Evolutionary conservation across 1,140 invertebrate genomes (phyloP).

Genomic region (Hypsibius dujardini): DNA sequence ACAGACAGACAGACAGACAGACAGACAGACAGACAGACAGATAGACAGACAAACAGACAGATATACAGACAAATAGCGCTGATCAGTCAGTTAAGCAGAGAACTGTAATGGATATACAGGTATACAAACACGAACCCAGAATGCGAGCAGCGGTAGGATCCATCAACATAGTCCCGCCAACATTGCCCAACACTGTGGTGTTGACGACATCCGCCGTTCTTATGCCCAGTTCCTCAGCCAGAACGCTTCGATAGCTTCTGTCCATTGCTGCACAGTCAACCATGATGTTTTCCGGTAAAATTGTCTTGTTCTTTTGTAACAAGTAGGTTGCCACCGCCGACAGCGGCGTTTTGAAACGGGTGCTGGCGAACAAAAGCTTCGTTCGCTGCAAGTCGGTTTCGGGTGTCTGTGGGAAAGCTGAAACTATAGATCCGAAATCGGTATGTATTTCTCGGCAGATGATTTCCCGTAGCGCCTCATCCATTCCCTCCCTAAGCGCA

Average conservation of each 20-base stretch:
- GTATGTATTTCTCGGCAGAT: not conserved
- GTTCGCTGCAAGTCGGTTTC: not conserved
- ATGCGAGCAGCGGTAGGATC: not conserved
- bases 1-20: no score
- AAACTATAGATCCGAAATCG: not conserved
- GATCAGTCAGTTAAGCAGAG: no score
- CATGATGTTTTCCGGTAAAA: not conserved
- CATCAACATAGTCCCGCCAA: conserved; percentile 6
- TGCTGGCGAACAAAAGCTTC: conserved; percentile 7
- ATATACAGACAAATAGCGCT: no score
- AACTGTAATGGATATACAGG: no score
- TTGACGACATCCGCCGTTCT: not conserved
- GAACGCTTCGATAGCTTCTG: not conserved
- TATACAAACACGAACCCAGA: not conserved
- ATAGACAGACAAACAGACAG: no score
- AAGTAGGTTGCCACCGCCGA: not conserved
- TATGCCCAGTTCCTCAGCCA: not conserved
- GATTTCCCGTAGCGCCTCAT: not conserved
- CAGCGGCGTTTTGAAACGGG: conserved; percentile 9
- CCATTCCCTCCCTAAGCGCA: not conserved
- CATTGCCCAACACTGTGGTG: not conserved
- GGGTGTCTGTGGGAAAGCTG: not conserved
- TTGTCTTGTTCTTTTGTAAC: not conserved
- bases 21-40: no score
- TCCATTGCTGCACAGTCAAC: not conserved